Conservation (phyloP, 2,888 invertebrate species). For the Drosophila ezoana region DNA sequence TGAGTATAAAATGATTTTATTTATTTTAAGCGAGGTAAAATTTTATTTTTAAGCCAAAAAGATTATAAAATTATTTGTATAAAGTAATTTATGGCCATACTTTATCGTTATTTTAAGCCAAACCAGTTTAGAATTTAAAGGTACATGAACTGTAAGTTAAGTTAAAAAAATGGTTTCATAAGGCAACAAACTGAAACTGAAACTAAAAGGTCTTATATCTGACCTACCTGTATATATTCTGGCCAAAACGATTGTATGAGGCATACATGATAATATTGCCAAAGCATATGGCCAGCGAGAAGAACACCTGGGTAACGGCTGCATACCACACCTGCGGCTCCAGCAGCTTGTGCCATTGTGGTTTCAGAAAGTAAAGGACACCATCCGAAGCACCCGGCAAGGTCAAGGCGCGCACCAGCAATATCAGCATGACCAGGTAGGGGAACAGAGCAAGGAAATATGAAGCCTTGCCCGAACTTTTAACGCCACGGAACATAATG, state of each 20-base stretch:
- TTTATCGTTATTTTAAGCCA: too few species aligned
- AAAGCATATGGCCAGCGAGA: slow-evolving; percentile 88
- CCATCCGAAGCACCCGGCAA: slow-evolving; percentile 88
- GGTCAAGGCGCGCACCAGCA: slow-evolving; percentile 87
- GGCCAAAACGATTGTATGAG: slow-evolving; percentile 87
- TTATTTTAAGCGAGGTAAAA: too few species aligned
- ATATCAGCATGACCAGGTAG: slow-evolving; percentile 87
- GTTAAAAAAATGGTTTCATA: neutral
- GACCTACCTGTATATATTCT: slow-evolving; percentile 86
- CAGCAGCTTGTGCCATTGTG: slow-evolving; percentile 87
- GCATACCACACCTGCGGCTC: slow-evolving; percentile 87
- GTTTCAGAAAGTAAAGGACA: slow-evolving; percentile 88
- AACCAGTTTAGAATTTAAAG: too few species aligned
- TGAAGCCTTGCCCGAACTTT: slow-evolving; percentile 88
- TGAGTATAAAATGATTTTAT: too few species aligned
- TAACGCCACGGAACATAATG: slow-evolving; percentile 86
- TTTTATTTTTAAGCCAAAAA: too few species aligned
- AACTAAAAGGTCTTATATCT: neutral
- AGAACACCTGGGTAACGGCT: slow-evolving; percentile 88
- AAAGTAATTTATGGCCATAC: too few species aligned
- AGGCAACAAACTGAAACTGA: neutral
- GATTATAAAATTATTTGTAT: too few species aligned
- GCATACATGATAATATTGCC: slow-evolving; percentile 88
- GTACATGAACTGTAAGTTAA: too few species aligned
- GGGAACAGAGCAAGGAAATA: slow-evolving; percentile 91